Base-by-base conservation (phyloP, 92 coral and sea anemone species). In the Pocillopora meandrina region DNA sequence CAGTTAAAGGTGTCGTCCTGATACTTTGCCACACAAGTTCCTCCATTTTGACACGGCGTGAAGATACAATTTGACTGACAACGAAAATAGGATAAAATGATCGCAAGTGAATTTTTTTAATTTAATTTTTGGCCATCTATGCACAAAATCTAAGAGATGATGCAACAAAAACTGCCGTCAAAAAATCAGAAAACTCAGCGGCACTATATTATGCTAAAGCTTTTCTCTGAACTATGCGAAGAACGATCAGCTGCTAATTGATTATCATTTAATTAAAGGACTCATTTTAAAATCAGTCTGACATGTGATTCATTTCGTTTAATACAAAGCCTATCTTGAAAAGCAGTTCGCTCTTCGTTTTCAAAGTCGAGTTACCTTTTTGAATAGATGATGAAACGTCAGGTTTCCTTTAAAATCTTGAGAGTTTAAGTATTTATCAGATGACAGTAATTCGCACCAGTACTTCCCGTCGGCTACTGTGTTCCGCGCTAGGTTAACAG, bases 381-480 rank as follows among this genome's bases (percentile, higher is more conserved):
- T 36, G 56, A 55, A 70, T 1, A 70, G 10, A 55, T 70, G 56
- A 70, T 34, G 74, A 34, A 55, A 70, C 2, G 56, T 70, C 5
- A 0, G 1, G 23, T 70, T 70, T 36, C 11, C n/a, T 33, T 70
- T 70, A 10, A 13, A 56, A 1, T 56, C 56, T 12, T 5, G 2
- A 20, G 79, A 18, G 64, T 56, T 59, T 1, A 3, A 23, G 65
- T 75, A 33, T 34, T 75, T 75, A 10, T 31, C 35, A 31, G 67
- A 58, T 26, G 64, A 31, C 65, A 75, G 23, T 33, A 75, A 16
- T 20, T 75, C 79, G 16, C 74, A 70, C 79, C 79, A 75, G 60
- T 23, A n/a, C 16, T 23, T 75, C 60, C 79, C 79, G 23, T 31
- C 79, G 5, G 26, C 55, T 58, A 52, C 79, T 75, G 58, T 26